These are phyloP conservation scores for Ammodytes dubius DNA, from an alignment of 2,113 vertebrate genomes.

Conservation along the genomic window DNA sequence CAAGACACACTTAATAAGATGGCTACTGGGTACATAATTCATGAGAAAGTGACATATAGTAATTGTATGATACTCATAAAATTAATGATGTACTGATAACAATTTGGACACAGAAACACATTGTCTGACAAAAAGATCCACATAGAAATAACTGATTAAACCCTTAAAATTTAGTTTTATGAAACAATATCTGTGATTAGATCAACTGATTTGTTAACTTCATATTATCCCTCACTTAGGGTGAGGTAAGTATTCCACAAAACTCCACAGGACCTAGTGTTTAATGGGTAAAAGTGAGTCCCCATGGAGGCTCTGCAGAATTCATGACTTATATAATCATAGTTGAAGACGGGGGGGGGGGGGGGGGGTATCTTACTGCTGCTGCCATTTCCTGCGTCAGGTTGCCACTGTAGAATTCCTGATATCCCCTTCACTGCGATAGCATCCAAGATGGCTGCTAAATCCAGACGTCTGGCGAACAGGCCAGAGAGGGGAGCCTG, in stretches of 20 bases:
- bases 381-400: conserved; percentile 92
- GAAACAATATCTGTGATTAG: too few species aligned
- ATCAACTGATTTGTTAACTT: background rate
- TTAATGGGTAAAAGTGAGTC: background rate
- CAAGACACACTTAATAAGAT: background rate
- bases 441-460: conserved; percentile 88
- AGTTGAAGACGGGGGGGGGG: background rate
- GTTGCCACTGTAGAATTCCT: conserved; percentile 92
- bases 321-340: conserved; percentile 31
- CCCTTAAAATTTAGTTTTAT: background rate
- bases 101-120: background rate
- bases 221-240: too few species aligned
- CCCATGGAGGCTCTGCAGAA: conserved; percentile 14
- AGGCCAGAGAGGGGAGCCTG: conserved; percentile 87
- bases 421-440: conserved; percentile 87
- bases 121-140: background rate
- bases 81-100: background rate
- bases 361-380: conserved; percentile 84
- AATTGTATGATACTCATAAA: background rate
- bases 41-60: background rate
- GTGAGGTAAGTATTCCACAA: too few species aligned
- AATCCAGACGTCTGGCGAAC: conserved; percentile 87
- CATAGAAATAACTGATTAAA: background rate
- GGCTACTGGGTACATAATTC: background rate
- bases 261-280: too few species aligned